A percentile compares a stretch with the other conserved stretches of the same genome.
Conservation (phyloP, 23 tunicate genomes). For the Trididemnum miniatum region DNA sequence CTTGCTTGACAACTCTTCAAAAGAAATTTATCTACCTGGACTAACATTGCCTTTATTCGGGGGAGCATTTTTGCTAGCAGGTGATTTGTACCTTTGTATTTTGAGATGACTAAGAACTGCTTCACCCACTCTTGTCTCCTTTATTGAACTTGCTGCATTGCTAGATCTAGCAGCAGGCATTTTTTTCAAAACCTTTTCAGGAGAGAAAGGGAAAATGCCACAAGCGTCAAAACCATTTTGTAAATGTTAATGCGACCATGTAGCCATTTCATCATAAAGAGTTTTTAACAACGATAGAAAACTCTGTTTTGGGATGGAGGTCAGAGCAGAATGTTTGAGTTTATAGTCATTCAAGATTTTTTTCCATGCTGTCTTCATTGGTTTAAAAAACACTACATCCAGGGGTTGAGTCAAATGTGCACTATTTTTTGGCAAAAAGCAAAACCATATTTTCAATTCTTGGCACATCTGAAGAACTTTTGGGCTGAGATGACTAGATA, state of each 20-base stretch:
- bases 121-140: background rate
- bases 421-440: conserved; percentile 10
- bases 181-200: background rate
- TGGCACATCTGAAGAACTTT: background rate
- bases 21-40: conserved; percentile 8
- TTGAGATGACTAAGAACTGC: background rate
- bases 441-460: background rate
- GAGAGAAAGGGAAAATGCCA: background rate
- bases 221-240: background rate
- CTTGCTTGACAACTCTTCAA: background rate
- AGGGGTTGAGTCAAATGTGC: conserved; percentile 26
- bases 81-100: background rate
- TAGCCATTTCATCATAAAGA: conserved; percentile 3
- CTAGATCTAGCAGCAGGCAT: conserved; percentile 1
- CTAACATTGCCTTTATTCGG: background rate
- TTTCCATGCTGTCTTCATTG: background rate
- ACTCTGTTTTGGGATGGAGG: background rate
- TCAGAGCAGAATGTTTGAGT: background rate
- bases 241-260: background rate
- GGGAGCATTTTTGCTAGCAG: background rate
- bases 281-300: background rate
- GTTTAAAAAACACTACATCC: conserved; percentile 4
- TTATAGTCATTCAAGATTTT: background rate
- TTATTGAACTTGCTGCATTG: background rate
- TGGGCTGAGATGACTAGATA: background rate